Conservation (phyloP, 2,888 invertebrate species). For the Heliconius charithonia region DNA sequence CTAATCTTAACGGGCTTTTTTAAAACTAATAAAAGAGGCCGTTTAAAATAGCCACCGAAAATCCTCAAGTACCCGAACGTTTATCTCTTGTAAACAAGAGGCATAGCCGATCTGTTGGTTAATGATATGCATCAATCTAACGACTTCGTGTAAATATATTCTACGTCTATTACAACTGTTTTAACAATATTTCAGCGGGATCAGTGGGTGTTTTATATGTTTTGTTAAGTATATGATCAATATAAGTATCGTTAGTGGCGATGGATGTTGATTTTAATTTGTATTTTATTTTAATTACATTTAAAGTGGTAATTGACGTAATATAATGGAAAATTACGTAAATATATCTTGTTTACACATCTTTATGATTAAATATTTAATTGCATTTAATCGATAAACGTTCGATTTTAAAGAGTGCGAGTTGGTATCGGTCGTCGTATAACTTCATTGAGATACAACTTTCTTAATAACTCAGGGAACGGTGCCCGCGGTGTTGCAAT, state of each 20-base stretch:
- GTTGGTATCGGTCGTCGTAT: conserved; percentile 50
- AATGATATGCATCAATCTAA: conserved; percentile 77
- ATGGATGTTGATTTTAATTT: conserved; percentile 15
- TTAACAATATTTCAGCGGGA: conserved; percentile 56
- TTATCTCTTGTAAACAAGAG: conserved; percentile 75
- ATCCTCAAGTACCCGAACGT: conserved; percentile 69
- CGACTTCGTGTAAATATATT: conserved; percentile 65
- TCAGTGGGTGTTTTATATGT: conserved; percentile 43
- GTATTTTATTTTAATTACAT: conserved; percentile 10
- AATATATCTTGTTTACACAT: neutral
- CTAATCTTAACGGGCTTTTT: conserved; percentile 83
- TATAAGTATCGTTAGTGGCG: conserved; percentile 15
- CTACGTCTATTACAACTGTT: conserved; percentile 57
- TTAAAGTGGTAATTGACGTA: neutral
- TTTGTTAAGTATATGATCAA: conserved; percentile 27
- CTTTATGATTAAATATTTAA: neutral
- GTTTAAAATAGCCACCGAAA: conserved; percentile 82
- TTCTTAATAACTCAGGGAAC: conserved; percentile 65
- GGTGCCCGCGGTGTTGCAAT: conserved; percentile 77
- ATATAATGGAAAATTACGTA: neutral
- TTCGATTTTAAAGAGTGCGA: conserved; percentile 47
- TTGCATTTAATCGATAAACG: conserved; percentile 18
- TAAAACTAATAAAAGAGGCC: conserved; percentile 81
- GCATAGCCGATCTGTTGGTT: conserved; percentile 60
- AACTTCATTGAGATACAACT: conserved; percentile 68